Evolutionary conservation across 2,797 vertebrate genomes (phyloP), one percentile per base, ranked within the genome.

Genomic region (Notolepis coatsorum): DNA sequence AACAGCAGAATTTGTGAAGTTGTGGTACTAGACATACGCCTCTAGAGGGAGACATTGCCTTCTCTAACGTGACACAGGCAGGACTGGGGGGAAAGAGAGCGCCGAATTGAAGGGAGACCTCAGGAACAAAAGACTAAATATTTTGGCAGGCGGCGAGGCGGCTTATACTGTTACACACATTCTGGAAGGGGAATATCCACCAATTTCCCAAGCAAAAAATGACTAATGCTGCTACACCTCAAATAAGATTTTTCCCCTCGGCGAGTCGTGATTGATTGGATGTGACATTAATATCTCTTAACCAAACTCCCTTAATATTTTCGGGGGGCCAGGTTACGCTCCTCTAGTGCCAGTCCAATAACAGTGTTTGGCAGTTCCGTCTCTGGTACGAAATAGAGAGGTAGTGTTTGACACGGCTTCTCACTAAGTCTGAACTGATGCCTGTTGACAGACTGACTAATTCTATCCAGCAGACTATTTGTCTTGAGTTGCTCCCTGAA

Each of bases 221-320:
- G 85, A 78, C 80, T 90, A 90, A 91, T 89, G 61, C 88, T 77
- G 88, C 85, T 88, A 87, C 86, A 93, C 90, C 81, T 76, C 70
- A 88, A 92, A 87, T 85, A 90, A 82, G 84, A 90, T 90, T 89
- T 84, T 84, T 79, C 81, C 76, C 79, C 38, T 12, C 66, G 77
- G 76, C 82, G 75, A 86, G 88, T 88, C 81, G 83, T 92, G 90
- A 92, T 89, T 91, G 88, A 93, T 90, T 88, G 80, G 87, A 89
- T 81, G 76, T 92, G 91, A 92, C 91, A 89, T 89, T 92, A 92
- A 91, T 91, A 89, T 92, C 86, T 82, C 85, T 86, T 81, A 85
- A 88, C 80, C 78, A 80, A 84, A 82, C 84, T 92, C 85, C 86
- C 91, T 88, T 87, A 88, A 88, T 88, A 86, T 79, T 85, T 88